phyloP scores from a whole-genome alignment of 2,888 invertebrate genomes.

The Chouioia cunea region DNA sequence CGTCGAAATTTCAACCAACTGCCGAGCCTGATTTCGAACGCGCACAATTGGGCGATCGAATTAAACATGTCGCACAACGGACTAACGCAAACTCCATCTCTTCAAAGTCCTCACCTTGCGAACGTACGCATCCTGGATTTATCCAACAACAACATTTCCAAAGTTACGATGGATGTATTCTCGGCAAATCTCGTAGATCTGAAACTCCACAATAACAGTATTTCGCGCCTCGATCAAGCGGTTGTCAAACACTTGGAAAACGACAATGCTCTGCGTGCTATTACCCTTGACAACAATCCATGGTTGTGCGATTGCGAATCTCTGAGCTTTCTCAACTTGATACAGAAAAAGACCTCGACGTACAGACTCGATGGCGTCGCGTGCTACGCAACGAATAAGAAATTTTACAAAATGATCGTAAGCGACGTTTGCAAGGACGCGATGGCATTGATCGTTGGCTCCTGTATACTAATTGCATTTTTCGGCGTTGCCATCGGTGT shows the following conservation, averaged over 20 bases:
- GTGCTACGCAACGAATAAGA: conserved; percentile 19
- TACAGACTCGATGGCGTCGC: conserved; percentile 18
- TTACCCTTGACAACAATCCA: conserved; percentile 76
- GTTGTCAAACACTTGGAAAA: conserved; percentile 48
- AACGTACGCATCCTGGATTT: conserved; percentile 70
- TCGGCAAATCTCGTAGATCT: conserved; percentile 11
- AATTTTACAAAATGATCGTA: conserved; percentile 34
- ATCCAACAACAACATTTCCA: conserved; percentile 67
- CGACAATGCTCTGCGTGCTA: conserved; percentile 50
- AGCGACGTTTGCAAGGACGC: conserved; percentile 39
- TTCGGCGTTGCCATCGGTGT: conserved; percentile 69
- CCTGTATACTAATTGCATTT: conserved; percentile 61
- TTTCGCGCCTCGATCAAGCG: conserved; percentile 13
- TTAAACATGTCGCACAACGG: conserved; percentile 69
- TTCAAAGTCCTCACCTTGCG: conserved; percentile 65
- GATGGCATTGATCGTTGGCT: conserved; percentile 43
- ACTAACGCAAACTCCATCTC: conserved; percentile 63
- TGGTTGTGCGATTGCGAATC: conserved; percentile 79
- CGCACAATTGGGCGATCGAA: conserved; percentile 58
- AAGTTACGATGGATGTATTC: conserved; percentile 8
- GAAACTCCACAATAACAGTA: conserved; percentile 31
- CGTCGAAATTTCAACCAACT: conserved; percentile 67
- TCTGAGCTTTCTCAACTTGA: conserved; percentile 72
- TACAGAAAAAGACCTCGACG: conserved; percentile 65
- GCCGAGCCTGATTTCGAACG: conserved; percentile 65